A percentile compares a stretch with the other conserved stretches of the same genome.
These are phyloP conservation scores for Melanostigma gelatinosum DNA, from an alignment of 2,113 vertebrate species.

Conservation along the genomic window DNA sequence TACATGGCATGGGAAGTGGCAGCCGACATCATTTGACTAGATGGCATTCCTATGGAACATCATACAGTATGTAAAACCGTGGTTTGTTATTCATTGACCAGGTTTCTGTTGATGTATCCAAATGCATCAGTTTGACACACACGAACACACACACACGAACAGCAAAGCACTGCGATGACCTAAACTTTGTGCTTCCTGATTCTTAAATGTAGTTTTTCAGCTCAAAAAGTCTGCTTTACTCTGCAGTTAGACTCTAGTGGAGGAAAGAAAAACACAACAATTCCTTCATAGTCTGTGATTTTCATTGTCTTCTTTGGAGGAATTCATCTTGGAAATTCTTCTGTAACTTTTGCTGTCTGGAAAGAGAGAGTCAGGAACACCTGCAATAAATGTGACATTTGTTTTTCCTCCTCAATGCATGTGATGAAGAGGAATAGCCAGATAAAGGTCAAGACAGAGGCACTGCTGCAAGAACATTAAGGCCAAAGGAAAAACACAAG, in stretches of 20 bases:
- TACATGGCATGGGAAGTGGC: conserved; percentile 30
- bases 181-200: not conserved
- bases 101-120: conserved; percentile 14
- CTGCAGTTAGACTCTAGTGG: not conserved
- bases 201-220: not conserved
- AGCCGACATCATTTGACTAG: conserved; percentile 32
- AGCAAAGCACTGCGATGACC: not conserved
- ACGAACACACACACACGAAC: not conserved
- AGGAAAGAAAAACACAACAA: not conserved
- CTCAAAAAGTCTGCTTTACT: not conserved
- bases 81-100: conserved; percentile 3
- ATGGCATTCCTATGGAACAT: conserved; percentile 15
- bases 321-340: not conserved
- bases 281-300: not conserved
- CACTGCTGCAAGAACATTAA: conserved; percentile 25
- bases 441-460: conserved; percentile 17
- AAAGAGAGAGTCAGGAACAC: not conserved
- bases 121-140: not conserved
- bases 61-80: conserved; percentile 15
- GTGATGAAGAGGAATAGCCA: conserved; percentile 28
- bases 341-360: not conserved
- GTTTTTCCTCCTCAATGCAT: not conserved
- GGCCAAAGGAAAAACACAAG: conserved; percentile 3
- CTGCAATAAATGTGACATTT: conserved; percentile 21
- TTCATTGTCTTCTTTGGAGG: not conserved